Evolutionary conservation across 2,888 invertebrate species (phyloP).

Genomic region (Xestia rhomboidea): DNA sequence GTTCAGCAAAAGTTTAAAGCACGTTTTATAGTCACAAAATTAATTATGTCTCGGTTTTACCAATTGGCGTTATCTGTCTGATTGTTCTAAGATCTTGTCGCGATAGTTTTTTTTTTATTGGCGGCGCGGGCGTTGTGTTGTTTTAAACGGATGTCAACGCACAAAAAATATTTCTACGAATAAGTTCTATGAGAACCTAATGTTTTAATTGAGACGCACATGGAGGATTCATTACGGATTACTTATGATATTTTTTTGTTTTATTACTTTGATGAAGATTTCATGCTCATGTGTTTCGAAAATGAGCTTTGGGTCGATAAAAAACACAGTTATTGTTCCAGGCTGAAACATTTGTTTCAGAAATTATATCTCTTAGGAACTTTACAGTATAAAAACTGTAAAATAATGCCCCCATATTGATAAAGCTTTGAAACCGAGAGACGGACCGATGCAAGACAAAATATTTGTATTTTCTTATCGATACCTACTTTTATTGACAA

Average conservation of each 20-base stretch:
- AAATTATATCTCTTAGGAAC: not conserved
- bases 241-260: slow-evolving; percentile 5
- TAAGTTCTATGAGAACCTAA: slow-evolving; percentile 50
- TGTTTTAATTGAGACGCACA: slow-evolving; percentile 50
- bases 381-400: not conserved
- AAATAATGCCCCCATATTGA: not conserved
- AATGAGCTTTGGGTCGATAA: not conserved
- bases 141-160: slow-evolving; percentile 50
- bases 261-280: slow-evolving; percentile 17
- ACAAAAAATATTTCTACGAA: slow-evolving; percentile 42
- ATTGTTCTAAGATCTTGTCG: slow-evolving; percentile 59
- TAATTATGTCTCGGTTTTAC: slow-evolving; percentile 46
- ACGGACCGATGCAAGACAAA: not conserved
- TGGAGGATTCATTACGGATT: slow-evolving; percentile 43
- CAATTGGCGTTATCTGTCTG: slow-evolving; percentile 55
- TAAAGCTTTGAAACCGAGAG: not conserved
- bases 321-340: not conserved
- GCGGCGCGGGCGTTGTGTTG: slow-evolving; percentile 22
- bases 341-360: not conserved
- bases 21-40: slow-evolving; percentile 32
- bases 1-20: slow-evolving; percentile 6
- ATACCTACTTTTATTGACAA: slow-evolving; percentile 36
- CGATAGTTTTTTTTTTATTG: slow-evolving; percentile 48
- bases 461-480: slow-evolving; percentile 52
- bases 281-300: slow-evolving; percentile 11